A percentile compares a stretch with the other conserved stretches of the same genome.
phyloP scores from a whole-genome alignment of 2,113 vertebrate species.

The Sus scrofa region T2T-Sscrofa CM000817.6:91370501-91371000 shows the following conservation, averaged over 20 bases:
- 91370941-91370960: too few species aligned
- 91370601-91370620: not conserved
- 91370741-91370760: not conserved
- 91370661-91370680: not conserved
- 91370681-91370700: not conserved
- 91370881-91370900: not conserved
- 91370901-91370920: too few species aligned
- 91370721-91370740: not conserved
- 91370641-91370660: not conserved
- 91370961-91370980: too few species aligned
- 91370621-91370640: not conserved
- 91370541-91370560: not conserved
- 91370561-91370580: fast-evolving
- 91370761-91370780: not conserved
- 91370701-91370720: not conserved
- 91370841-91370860: not conserved
- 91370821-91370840: not conserved
- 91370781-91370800: fast-evolving
- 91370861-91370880: not conserved
- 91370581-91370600: not conserved
- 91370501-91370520: not conserved
- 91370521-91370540: not conserved
- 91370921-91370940: too few species aligned
- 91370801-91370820: not conserved
- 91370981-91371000: too few species aligned